phyloP scores from a whole-genome alignment of 2,113 vertebrate genomes.

The Scytalopus superciliaris region DNA sequence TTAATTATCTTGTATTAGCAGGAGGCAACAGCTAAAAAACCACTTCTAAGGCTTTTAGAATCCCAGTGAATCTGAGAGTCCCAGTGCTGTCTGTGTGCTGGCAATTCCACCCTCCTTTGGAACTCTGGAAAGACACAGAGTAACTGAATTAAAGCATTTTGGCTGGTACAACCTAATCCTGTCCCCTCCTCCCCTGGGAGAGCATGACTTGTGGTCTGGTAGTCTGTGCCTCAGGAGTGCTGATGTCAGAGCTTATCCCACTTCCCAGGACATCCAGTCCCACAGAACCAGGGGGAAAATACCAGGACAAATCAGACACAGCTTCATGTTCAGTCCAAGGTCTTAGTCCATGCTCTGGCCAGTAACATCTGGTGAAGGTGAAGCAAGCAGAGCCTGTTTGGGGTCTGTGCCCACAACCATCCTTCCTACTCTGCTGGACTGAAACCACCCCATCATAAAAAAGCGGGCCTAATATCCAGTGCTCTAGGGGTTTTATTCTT shows the following conservation, averaged over 20 bases:
- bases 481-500: neutral
- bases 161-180: fast-evolving
- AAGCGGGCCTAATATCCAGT: neutral
- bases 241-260: neutral
- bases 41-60: neutral
- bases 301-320: neutral
- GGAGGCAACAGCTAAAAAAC: neutral
- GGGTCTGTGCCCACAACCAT: fast-evolving
- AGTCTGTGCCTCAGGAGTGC: fast-evolving
- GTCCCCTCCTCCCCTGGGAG: fast-evolving
- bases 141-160: neutral
- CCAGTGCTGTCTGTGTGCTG: fast-evolving
- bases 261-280: fast-evolving
- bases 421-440: neutral
- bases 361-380: neutral
- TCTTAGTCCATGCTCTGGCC: neutral
- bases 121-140: neutral
- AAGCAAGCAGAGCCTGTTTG: neutral
- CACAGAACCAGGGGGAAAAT: neutral
- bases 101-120: neutral
- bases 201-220: fast-evolving
- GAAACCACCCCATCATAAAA: neutral
- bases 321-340: fast-evolving
- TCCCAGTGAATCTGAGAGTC: neutral
- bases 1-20: neutral